Percentiles rank a stretch among this genome's conserved stretches.
Conservation (phyloP, 2,888 invertebrate genomes). For the Callinectes sapidus region DNA sequence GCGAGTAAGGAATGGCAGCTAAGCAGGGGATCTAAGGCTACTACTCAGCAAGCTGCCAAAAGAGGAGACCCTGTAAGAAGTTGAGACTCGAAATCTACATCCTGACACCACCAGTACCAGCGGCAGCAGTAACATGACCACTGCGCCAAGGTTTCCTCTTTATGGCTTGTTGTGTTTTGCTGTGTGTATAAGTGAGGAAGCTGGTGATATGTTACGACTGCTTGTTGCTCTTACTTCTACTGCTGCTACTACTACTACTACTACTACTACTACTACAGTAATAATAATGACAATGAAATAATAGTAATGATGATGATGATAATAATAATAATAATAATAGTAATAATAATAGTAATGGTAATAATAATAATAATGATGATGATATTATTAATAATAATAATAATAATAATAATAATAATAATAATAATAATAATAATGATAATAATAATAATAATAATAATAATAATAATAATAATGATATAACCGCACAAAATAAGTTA, state of each 20-base stretch:
- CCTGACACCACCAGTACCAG: neutral
- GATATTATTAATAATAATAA: neutral
- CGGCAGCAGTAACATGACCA: neutral
- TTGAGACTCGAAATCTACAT: neutral
- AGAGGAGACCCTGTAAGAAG: neutral
- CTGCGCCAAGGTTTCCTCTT: neutral
- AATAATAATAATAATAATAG: no score
- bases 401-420: conserved; percentile 20
- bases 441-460: neutral
- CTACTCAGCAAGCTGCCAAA: neutral
- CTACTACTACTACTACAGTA: neutral
- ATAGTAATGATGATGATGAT: no score
- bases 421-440: neutral
- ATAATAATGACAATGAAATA: neutral
- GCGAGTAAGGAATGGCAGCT: neutral
- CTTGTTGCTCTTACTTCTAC: neutral
- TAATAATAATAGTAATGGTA: neutral
- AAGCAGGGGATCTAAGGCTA: neutral
- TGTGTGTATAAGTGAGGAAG: no score
- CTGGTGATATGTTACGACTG: no score
- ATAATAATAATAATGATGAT: neutral
- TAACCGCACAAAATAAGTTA: neutral
- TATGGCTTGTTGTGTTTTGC: no score
- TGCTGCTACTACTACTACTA: neutral
- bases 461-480: neutral